Conservation (phyloP, 2,113 vertebrate genomes). For the Anoplopoma fimbria region DNA sequence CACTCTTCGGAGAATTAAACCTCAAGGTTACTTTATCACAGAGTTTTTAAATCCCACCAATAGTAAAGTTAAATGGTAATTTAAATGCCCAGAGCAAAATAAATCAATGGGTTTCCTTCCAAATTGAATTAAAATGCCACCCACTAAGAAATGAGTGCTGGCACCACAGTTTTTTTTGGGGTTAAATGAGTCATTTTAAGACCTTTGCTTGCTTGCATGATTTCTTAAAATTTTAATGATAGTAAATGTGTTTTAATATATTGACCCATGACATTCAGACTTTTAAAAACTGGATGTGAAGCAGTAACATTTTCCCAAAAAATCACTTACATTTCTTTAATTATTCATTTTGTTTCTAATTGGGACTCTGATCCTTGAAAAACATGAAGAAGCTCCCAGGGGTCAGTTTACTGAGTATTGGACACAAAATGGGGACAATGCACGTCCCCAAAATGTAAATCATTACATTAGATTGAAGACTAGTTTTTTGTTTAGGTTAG, state of each 20-base stretch:
- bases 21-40: background rate
- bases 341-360: background rate
- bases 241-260: background rate
- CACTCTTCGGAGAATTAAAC: background rate
- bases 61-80: slow-evolving; percentile 1
- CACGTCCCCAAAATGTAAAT: too few species aligned
- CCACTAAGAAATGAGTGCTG: background rate
- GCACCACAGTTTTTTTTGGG: background rate
- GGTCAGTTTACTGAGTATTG: background rate
- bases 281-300: background rate
- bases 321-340: background rate
- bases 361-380: background rate
- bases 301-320: background rate
- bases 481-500: too few species aligned
- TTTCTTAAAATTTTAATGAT: too few species aligned
- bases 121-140: slow-evolving; percentile 18
- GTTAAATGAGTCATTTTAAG: background rate
- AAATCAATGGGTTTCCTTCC: slow-evolving; percentile 23
- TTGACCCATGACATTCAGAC: background rate
- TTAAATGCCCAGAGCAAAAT: background rate
- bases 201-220: background rate
- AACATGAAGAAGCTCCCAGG: background rate
- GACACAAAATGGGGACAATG: too few species aligned
- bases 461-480: too few species aligned
- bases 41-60: slow-evolving; percentile 17